These are phyloP conservation scores for Hemicentrotus pulcherrimus DNA, from an alignment of 35 echinoderm and acorn worm genomes.

Conservation along the genomic window DNA sequence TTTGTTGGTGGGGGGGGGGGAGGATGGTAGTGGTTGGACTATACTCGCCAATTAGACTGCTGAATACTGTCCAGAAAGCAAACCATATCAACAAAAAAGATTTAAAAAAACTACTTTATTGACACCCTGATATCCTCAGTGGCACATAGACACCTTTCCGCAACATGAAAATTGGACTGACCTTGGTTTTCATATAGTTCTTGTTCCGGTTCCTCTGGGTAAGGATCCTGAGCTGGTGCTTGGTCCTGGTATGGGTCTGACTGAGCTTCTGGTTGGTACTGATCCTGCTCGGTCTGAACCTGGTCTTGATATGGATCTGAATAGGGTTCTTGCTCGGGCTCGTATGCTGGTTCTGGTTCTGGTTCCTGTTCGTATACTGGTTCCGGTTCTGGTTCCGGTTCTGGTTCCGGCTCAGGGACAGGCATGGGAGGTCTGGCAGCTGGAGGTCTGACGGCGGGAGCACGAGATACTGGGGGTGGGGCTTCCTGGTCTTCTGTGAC, in stretches of 20 bases:
- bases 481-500: constrained; percentile 55
- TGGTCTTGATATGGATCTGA: constrained; percentile 7
- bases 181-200: constrained; percentile 59
- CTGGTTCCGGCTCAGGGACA: constrained; percentile 58
- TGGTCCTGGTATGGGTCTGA: background rate
- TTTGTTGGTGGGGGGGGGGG: too few species aligned
- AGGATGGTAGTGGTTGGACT: too few species aligned
- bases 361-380: constrained; percentile 22
- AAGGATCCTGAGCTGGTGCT: background rate
- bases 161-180: background rate
- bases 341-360: constrained; percentile 52
- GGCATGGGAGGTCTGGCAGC: constrained; percentile 24
- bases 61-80: too few species aligned
- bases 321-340: constrained; percentile 52
- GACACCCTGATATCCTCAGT: too few species aligned
- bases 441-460: constrained; percentile 31
- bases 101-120: too few species aligned
- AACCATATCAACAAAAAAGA: too few species aligned
- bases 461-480: constrained; percentile 41
- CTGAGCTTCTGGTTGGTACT: background rate
- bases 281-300: background rate
- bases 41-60: too few species aligned
- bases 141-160: too few species aligned
- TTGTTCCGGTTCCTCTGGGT: constrained; percentile 33
- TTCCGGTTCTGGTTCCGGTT: constrained; percentile 54